Percentiles rank a stretch among this genome's conserved stretches.
Evolutionary conservation across 2,797 vertebrate species (phyloP).

Genomic region (Lagodon rhomboides): DNA sequence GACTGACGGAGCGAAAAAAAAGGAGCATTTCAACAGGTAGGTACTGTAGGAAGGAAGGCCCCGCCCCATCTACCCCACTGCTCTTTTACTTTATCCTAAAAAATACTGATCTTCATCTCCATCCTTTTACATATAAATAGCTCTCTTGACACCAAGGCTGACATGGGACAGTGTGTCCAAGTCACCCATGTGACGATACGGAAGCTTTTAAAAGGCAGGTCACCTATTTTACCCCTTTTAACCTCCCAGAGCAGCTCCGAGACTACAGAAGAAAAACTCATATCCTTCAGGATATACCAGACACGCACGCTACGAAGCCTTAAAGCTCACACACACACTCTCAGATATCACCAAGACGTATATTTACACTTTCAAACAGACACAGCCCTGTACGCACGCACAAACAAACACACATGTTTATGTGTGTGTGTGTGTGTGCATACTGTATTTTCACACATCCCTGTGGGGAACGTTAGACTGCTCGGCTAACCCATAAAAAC

Average conservation of each 20-base stretch:
- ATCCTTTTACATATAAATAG: conserved; percentile 40
- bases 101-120: conserved; percentile 56
- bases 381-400: conserved; percentile 25
- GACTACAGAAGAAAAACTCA: conserved; percentile 35
- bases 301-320: conserved; percentile 23
- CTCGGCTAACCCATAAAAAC: conserved; percentile 76
- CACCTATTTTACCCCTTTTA: not conserved
- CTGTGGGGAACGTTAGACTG: conserved; percentile 58
- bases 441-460: conserved; percentile 51
- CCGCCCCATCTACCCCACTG: conserved; percentile 10
- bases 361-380: conserved; percentile 21
- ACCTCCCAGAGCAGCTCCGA: conserved; percentile 12
- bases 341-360: conserved; percentile 9
- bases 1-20: conserved; percentile 47
- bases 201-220: conserved; percentile 32
- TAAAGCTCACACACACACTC: conserved; percentile 25
- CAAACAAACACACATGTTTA: conserved; percentile 30
- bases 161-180: conserved; percentile 33
- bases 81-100: conserved; percentile 43
- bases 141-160: conserved; percentile 28
- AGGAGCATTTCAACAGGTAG: conserved; percentile 54
- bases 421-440: not conserved
- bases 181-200: conserved; percentile 21
- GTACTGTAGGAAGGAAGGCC: not conserved
- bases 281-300: conserved; percentile 28